phyloP scores from a whole-genome alignment of 2,797 vertebrate species.

The Octomys mimax region DNA sequence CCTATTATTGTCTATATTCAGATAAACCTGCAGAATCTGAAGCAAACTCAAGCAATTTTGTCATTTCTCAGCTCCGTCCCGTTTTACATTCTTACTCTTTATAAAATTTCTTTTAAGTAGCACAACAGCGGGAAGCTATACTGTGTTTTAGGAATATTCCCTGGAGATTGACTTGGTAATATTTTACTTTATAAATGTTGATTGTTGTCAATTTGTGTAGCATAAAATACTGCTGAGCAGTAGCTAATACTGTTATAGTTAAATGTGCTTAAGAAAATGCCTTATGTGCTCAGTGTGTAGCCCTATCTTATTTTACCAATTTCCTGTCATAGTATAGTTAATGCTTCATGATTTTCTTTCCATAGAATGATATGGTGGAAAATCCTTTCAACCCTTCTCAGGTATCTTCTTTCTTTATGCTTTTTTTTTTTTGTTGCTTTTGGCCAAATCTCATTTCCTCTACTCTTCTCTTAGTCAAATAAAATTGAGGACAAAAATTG shows the following conservation, averaged over 20 bases:
- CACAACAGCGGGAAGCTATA: background rate
- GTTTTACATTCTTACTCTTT: background rate
- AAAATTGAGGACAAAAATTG: background rate
- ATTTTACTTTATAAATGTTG: slow-evolving; percentile 15
- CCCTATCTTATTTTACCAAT: background rate
- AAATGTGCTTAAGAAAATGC: slow-evolving; percentile 19
- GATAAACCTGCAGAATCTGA: background rate
- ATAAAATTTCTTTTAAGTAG: background rate
- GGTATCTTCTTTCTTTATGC: background rate
- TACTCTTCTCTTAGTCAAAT: background rate
- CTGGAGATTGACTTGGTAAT: slow-evolving; percentile 4
- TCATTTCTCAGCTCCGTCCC: background rate
- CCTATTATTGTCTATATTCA: background rate
- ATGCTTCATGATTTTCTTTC: background rate
- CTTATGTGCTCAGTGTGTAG: background rate
- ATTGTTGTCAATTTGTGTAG: background rate
- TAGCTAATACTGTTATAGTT: background rate
- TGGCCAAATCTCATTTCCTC: background rate
- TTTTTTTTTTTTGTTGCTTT: background rate
- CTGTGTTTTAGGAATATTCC: background rate
- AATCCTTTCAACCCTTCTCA: background rate
- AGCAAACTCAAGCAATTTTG: background rate
- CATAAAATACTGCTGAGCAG: background rate
- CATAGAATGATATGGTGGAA: background rate
- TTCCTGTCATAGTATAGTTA: background rate